phyloP scores from a whole-genome alignment of 2,888 invertebrate genomes.

The Pristionchus fissidentatus region DNA sequence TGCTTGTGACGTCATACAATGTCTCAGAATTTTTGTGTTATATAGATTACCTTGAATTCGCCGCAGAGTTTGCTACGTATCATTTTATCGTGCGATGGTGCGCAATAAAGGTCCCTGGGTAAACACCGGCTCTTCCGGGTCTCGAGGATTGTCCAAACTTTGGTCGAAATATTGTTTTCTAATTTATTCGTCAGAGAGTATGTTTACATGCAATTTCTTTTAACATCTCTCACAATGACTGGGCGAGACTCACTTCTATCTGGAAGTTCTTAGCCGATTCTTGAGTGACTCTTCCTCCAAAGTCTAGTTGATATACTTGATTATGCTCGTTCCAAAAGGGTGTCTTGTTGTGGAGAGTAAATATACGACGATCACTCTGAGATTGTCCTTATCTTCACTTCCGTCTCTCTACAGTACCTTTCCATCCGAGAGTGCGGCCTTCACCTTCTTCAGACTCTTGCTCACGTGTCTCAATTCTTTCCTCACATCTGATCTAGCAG shows the following conservation, averaged over 20 bases:
- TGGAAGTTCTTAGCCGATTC: conserved; percentile 99
- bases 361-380: conserved; percentile 43
- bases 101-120: too few species aligned
- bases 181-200: not conserved
- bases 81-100: too few species aligned
- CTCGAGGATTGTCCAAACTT: not conserved
- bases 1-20: too few species aligned
- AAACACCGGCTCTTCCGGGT: not conserved
- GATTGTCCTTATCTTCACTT: not conserved
- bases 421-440: conserved; percentile 50
- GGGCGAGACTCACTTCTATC: conserved; percentile 83
- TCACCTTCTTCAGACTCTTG: conserved; percentile 63
- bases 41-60: too few species aligned
- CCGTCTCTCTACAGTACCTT: not conserved
- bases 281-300: conserved; percentile 97
- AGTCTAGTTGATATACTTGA: conserved; percentile 98
- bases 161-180: not conserved
- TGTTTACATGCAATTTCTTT: too few species aligned
- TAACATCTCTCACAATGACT: too few species aligned
- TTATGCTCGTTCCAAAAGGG: conserved; percentile 99
- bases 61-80: too few species aligned
- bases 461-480: conserved; percentile 60
- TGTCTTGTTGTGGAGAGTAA: conserved; percentile 91
- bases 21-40: too few species aligned
- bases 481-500: conserved; percentile 57